Percentiles rank a stretch among this genome's conserved stretches.
These are phyloP conservation scores for Glyphotaelius pellucidus DNA, from an alignment of 2,888 invertebrate species.

Conservation along the genomic window DNA sequence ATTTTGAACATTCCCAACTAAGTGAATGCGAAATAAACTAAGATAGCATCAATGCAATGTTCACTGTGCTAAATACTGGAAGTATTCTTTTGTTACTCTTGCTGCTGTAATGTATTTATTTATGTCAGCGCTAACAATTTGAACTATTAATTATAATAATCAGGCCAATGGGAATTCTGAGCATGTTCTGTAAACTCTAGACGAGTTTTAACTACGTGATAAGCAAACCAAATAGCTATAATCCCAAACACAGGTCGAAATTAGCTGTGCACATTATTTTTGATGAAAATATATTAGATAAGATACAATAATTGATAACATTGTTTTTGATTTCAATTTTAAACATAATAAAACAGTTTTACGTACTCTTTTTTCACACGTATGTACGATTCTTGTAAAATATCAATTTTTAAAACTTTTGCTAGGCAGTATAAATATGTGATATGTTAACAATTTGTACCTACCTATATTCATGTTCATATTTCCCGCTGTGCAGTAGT, in stretches of 20 bases:
- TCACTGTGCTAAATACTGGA: too few relatives aligned
- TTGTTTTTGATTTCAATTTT: neutral
- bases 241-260: neutral
- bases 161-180: conserved; percentile 27
- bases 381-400: neutral
- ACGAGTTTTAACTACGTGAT: conserved; percentile 37
- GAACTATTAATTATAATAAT: conserved; percentile 47
- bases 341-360: neutral
- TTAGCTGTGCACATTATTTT: neutral
- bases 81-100: neutral
- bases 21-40: neutral
- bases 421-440: too few relatives aligned
- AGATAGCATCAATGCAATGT: neutral
- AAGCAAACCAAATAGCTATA: conserved; percentile 26
- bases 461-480: neutral
- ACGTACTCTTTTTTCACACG: neutral
- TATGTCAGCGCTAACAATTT: conserved; percentile 8
- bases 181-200: conserved; percentile 35
- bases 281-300: neutral
- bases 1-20: neutral
- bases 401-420: too few relatives aligned
- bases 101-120: neutral
- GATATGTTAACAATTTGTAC: too few relatives aligned
- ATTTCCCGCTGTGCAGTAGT: neutral
- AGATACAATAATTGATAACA: neutral